Conservation (phyloP, 2,888 invertebrate genomes). For the Drosophila mimetica region DNA sequence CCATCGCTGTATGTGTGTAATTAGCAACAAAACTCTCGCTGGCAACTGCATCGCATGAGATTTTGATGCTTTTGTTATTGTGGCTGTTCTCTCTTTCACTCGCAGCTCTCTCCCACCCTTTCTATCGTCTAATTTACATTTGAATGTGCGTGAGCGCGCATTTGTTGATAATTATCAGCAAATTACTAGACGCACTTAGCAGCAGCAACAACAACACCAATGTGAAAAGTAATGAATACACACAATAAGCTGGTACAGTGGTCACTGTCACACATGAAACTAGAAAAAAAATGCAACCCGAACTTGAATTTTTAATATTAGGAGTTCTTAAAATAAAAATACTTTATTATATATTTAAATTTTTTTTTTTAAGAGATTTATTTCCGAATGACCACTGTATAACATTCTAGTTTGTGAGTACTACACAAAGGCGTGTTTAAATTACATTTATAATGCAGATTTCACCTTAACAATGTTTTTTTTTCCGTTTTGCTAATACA, state of each 20-base stretch:
- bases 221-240: slow-evolving; percentile 28
- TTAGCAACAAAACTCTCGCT: slow-evolving; percentile 56
- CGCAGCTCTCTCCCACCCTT: slow-evolving; percentile 2
- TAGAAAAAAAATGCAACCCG: neutral
- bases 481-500: slow-evolving; percentile 2
- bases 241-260: slow-evolving; percentile 11
- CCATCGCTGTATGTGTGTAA: slow-evolving; percentile 52
- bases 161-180: slow-evolving; percentile 73
- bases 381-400: neutral
- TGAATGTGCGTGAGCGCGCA: slow-evolving; percentile 70
- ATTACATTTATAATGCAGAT: slow-evolving; percentile 63
- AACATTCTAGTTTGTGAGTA: neutral
- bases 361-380: too few relatives aligned
- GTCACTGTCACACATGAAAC: neutral
- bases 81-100: slow-evolving; percentile 12
- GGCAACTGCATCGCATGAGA: slow-evolving; percentile 37
- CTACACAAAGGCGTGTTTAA: slow-evolving; percentile 59
- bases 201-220: slow-evolving; percentile 51
- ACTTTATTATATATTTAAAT: too few relatives aligned
- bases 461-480: slow-evolving; percentile 13
- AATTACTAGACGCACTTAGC: slow-evolving; percentile 74
- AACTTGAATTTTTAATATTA: too few relatives aligned
- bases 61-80: slow-evolving; percentile 24
- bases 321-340: too few relatives aligned
- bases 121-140: slow-evolving; percentile 46